Percentiles rank a stretch among this genome's conserved stretches.
These are phyloP conservation scores for Pseudorectes ferrugineus DNA, from an alignment of 2,113 vertebrate genomes.

Conservation along the genomic window DNA sequence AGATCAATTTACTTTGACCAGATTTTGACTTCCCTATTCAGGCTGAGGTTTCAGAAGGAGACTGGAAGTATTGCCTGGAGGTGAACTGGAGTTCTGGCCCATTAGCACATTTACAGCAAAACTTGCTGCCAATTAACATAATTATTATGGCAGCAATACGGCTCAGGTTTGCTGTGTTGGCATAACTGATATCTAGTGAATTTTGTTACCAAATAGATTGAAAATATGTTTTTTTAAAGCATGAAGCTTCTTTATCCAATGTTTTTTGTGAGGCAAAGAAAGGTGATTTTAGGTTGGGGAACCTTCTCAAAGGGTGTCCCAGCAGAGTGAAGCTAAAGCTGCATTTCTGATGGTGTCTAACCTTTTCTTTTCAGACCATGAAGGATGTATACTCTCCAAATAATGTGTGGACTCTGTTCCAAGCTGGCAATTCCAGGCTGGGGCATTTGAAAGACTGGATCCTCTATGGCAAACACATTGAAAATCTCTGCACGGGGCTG, in stretches of 20 bases:
- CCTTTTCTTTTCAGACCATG: constrained; percentile 40
- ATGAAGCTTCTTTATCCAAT: background rate
- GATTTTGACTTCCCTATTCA: background rate
- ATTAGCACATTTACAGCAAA: background rate
- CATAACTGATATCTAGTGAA: background rate
- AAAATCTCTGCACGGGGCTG: constrained; percentile 53
- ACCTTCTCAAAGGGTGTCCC: background rate
- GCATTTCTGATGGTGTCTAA: background rate
- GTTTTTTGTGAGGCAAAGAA: background rate
- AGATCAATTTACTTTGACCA: background rate
- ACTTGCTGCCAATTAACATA: background rate
- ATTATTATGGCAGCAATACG: background rate
- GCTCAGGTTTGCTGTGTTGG: background rate
- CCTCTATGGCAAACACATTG: constrained; percentile 52
- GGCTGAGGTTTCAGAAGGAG: background rate
- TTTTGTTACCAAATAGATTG: background rate
- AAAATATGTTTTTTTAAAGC: background rate
- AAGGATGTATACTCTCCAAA: constrained; percentile 5
- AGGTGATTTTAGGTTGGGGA: background rate
- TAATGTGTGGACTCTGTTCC: constrained; percentile 58
- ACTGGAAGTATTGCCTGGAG: background rate
- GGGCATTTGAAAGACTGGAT: constrained; percentile 17
- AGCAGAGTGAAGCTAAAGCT: background rate
- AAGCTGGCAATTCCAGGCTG: background rate
- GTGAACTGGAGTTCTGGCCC: background rate